phyloP scores from a whole-genome alignment of 35 echinoderm and acorn worm genomes.

The Stichopus chloronotus region DNA sequence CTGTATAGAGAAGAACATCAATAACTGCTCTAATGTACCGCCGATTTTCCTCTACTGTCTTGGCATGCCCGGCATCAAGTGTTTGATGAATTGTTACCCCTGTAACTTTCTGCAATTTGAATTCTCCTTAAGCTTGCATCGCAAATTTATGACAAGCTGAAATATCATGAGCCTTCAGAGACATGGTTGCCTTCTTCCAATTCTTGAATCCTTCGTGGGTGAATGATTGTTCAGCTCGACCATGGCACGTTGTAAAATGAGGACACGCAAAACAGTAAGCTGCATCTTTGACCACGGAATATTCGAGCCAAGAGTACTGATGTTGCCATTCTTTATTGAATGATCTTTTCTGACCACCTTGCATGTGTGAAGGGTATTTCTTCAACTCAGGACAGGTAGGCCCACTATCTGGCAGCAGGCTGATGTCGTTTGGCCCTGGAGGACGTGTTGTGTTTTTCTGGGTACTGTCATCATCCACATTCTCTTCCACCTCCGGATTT shows the following conservation, averaged over 20 bases:
- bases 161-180: conserved; percentile 54
- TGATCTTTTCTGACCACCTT: conserved; percentile 41
- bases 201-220: conserved; percentile 47
- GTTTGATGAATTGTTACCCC: conserved; percentile 43
- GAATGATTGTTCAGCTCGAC: conserved; percentile 52
- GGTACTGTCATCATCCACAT: conserved; percentile 28
- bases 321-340: conserved; percentile 47
- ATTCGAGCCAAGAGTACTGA: conserved; percentile 48
- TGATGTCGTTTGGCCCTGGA: conserved; percentile 33
- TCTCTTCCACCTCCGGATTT: conserved; percentile 22
- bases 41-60: conserved; percentile 49
- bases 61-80: conserved; percentile 28
- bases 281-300: conserved; percentile 56
- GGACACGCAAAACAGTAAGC: conserved; percentile 49
- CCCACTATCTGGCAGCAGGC: conserved; percentile 36
- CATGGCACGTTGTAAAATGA: conserved; percentile 41
- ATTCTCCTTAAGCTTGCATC: conserved; percentile 48
- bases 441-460: conserved; percentile 30
- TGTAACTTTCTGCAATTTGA: conserved; percentile 45
- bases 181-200: conserved; percentile 55
- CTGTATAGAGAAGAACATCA: conserved; percentile 47
- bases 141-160: conserved; percentile 51
- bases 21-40: conserved; percentile 42
- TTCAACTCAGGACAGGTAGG: conserved; percentile 38
- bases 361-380: conserved; percentile 36